phyloP scores from a whole-genome alignment of 30 jellyfish, hydroid and myxozoan species.

The Aurelia sp. region DNA sequence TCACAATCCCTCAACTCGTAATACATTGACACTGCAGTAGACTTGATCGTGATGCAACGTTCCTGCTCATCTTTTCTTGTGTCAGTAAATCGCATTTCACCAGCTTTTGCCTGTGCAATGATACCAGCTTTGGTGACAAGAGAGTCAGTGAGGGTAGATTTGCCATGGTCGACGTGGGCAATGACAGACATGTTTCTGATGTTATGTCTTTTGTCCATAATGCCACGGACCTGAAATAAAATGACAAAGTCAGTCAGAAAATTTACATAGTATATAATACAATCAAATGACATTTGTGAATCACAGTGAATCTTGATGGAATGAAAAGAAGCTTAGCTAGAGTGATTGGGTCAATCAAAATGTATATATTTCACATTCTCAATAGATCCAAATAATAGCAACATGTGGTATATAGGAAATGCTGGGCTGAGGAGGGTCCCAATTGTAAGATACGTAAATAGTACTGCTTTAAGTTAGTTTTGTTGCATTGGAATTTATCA shows the following conservation, averaged over 20 bases:
- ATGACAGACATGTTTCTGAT: conserved; percentile 99
- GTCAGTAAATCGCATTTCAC: conserved; percentile 99
- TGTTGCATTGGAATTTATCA: no score
- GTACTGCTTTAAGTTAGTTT: no score
- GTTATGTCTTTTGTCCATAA: conserved; percentile 98
- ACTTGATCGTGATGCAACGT: conserved; percentile 98
- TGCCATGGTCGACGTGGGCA: conserved; percentile 99
- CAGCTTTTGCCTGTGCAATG: conserved; percentile 99
- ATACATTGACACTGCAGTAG: conserved; percentile 99
- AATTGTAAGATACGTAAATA: no score
- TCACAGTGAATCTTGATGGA: no score
- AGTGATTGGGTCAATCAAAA: no score
- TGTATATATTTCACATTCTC: no score
- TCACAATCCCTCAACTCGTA: conserved; percentile 91
- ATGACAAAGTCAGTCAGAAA: neutral
- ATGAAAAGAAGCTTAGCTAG: no score
- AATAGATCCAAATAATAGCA: no score
- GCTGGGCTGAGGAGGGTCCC: no score
- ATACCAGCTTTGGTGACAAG: conserved; percentile 99
- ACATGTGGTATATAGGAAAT: no score
- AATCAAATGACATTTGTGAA: no score
- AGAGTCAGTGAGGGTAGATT: conserved; percentile 98
- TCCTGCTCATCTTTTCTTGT: conserved; percentile 99
- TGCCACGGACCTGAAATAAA: conserved; percentile 87
- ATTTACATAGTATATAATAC: no score